A percentile compares a stretch with the other conserved stretches of the same genome.
Evolutionary conservation across 2,888 invertebrate genomes (phyloP).

Genomic region (Spodoptera exigua): DNA sequence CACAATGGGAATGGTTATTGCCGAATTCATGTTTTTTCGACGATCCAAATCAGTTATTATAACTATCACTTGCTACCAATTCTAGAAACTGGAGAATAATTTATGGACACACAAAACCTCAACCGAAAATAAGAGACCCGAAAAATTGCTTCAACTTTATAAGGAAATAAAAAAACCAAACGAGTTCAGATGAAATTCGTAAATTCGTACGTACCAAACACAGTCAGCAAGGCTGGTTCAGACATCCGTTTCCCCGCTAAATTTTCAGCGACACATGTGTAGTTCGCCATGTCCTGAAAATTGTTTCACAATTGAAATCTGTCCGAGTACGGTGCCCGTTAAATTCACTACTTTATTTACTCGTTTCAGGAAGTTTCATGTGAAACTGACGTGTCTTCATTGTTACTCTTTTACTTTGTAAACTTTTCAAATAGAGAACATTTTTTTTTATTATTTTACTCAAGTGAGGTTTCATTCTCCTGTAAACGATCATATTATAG

Average conservation of each 20-base stretch:
- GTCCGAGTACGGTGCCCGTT: slow-evolving; percentile 28
- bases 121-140: background rate
- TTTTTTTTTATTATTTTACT: too few species aligned
- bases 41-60: too few species aligned
- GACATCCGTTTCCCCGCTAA: slow-evolving; percentile 96
- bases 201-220: slow-evolving; percentile 93
- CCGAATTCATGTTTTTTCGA: too few species aligned
- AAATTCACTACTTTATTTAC: slow-evolving; percentile 40
- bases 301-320: slow-evolving; percentile 57
- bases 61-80: too few species aligned
- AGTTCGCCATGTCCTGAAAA: slow-evolving; percentile 96
- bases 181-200: slow-evolving; percentile 19
- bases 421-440: background rate
- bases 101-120: background rate
- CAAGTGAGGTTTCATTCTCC: too few species aligned
- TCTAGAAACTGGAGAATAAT: too few species aligned
- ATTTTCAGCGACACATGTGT: slow-evolving; percentile 98
- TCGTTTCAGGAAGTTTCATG: slow-evolving; percentile 14
- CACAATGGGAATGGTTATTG: too few species aligned
- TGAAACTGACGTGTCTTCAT: slow-evolving; percentile 1
- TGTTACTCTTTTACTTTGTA: background rate
- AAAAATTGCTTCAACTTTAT: slow-evolving; percentile 18
- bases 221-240: slow-evolving; percentile 95
- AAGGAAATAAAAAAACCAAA: slow-evolving; percentile 28
- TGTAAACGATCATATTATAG: too few species aligned